Evolutionary conservation across 2,113 vertebrate genomes (phyloP).

Genomic region (Bubo bubo): DNA sequence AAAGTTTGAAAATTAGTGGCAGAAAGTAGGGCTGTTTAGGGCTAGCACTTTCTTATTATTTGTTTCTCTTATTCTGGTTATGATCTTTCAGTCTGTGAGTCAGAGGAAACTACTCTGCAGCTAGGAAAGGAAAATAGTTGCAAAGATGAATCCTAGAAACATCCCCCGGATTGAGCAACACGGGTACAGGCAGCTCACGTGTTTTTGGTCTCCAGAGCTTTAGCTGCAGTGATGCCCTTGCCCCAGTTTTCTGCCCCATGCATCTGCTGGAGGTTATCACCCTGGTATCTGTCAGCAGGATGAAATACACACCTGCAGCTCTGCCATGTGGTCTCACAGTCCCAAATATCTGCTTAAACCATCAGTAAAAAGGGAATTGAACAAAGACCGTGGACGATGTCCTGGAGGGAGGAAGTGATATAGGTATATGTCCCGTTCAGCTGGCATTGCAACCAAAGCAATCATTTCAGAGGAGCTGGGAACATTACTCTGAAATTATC

Average conservation of each 20-base stretch:
- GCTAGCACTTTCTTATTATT: not conserved
- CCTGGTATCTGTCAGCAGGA: not conserved
- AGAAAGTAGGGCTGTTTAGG: not conserved
- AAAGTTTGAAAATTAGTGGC: not conserved
- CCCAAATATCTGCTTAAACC: not conserved
- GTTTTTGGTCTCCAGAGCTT: not conserved
- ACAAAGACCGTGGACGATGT: rapidly evolving
- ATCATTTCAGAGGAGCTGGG: not conserved
- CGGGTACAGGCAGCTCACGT: rapidly evolving
- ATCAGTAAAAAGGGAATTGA: not conserved
- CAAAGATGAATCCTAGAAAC: not conserved
- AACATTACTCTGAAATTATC: not conserved
- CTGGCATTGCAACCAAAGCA: not conserved
- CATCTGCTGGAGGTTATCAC: not conserved
- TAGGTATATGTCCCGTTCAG: rapidly evolving
- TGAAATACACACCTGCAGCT: not conserved
- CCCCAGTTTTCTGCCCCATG: not conserved
- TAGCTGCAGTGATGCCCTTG: not conserved
- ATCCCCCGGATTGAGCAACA: not conserved
- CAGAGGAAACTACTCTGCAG: not conserved
- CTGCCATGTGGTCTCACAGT: not conserved
- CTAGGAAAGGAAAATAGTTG: not conserved
- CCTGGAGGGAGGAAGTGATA: not conserved
- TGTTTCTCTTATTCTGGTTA: not conserved
- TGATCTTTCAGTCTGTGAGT: not conserved